Conservation (phyloP, 2,113 vertebrate species). For the Bubo scandiacus region DNA sequence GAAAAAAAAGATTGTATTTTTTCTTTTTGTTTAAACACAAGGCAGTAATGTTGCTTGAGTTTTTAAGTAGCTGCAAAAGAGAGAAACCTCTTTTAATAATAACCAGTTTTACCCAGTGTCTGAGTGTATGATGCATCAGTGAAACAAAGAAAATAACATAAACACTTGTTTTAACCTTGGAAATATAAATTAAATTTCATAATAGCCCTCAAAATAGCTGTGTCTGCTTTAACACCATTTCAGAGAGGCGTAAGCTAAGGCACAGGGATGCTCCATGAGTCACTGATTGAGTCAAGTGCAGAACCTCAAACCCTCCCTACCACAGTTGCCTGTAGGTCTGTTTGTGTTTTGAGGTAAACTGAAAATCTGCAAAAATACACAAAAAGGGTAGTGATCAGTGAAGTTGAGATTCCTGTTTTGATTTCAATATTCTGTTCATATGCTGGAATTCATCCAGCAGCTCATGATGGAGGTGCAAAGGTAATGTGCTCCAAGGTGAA, state of each 20-base stretch:
- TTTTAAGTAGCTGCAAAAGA: neutral
- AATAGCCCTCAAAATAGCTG: neutral
- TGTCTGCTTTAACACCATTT: neutral
- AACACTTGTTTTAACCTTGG: neutral
- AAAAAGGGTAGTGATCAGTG: neutral
- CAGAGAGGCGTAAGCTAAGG: neutral
- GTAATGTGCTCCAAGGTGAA: neutral
- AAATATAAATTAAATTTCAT: neutral
- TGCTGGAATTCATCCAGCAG: neutral
- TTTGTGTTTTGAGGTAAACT: neutral
- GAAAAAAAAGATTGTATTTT: accelerated
- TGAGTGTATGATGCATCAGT: neutral
- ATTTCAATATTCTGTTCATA: neutral
- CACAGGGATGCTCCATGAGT: neutral
- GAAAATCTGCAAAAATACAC: neutral
- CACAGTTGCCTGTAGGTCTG: neutral
- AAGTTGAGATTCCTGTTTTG: neutral
- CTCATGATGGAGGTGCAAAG: neutral
- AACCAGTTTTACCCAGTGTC: neutral
- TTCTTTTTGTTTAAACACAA: neutral
- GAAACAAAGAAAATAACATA: neutral
- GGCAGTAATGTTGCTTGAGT: neutral
- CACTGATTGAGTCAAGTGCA: neutral
- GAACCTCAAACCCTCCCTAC: conserved; percentile 32
- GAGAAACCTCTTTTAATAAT: neutral